These are phyloP conservation scores for Gobionotothen gibberifrons DNA, from an alignment of 2,797 vertebrate genomes.

Conservation along the genomic window DNA sequence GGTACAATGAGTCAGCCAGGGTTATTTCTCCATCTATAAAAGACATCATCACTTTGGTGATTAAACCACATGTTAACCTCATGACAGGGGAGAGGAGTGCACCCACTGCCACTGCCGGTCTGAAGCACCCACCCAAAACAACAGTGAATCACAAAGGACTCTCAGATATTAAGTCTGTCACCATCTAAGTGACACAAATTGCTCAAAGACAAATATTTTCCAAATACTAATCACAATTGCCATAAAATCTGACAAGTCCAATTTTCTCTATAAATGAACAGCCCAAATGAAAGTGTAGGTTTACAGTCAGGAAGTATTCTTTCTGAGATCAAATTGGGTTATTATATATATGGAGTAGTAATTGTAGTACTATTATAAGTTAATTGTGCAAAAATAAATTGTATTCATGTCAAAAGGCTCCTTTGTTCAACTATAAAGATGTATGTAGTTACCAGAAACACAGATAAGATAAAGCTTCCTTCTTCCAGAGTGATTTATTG, in stretches of 20 bases:
- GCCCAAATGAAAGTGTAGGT: background rate
- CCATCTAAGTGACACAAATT: conserved; percentile 49
- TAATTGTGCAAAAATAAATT: background rate
- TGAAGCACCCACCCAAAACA: conserved; percentile 64
- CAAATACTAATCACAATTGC: conserved; percentile 34
- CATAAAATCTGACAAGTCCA: conserved; percentile 28
- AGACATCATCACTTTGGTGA: conserved; percentile 66
- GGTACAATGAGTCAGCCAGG: conserved; percentile 56
- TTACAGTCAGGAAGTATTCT: background rate
- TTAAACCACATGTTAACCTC: conserved; percentile 77
- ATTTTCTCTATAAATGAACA: conserved; percentile 1
- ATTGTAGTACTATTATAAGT: background rate
- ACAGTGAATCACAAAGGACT: conserved; percentile 58
- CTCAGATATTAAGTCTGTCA: conserved; percentile 36
- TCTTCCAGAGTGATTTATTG: conserved; percentile 40
- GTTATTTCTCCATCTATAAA: conserved; percentile 57
- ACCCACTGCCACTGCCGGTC: conserved; percentile 53
- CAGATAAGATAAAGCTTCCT: conserved; percentile 40
- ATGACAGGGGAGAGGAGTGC: conserved; percentile 73
- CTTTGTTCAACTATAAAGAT: conserved; percentile 7
- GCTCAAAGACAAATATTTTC: conserved; percentile 64
- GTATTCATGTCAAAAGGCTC: background rate
- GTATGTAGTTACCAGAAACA: background rate
- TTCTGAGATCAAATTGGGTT: background rate
- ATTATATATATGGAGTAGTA: too few relatives aligned